A percentile compares a stretch with the other conserved stretches of the same genome.
phyloP scores from a whole-genome alignment of 2,113 vertebrate genomes.

The Psittacara wagleri region DNA sequence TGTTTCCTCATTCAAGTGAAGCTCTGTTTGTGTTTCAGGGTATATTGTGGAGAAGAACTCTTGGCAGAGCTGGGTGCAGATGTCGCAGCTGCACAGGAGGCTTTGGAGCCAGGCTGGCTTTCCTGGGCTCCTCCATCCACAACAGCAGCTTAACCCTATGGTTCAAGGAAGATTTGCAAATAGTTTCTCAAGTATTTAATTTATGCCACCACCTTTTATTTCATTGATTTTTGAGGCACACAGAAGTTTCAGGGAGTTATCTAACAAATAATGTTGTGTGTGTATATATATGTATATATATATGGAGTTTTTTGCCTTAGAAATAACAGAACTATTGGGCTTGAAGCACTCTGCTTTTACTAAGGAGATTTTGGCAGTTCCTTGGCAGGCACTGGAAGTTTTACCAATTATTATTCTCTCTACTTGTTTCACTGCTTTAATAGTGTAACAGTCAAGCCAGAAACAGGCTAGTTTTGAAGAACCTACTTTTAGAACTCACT shows the following conservation, averaged over 20 bases:
- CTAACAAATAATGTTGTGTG: neutral
- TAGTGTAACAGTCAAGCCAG: neutral
- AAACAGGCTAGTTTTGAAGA: neutral
- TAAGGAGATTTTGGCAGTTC: neutral
- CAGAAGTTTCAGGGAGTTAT: neutral
- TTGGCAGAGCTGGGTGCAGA: neutral
- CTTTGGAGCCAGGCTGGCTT: neutral
- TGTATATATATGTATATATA: neutral
- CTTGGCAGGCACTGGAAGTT: neutral
- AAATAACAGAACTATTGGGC: neutral
- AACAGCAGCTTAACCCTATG: neutral
- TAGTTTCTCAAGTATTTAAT: neutral
- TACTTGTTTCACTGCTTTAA: neutral
- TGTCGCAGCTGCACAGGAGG: neutral
- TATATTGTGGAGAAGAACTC: neutral
- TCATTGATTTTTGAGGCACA: neutral
- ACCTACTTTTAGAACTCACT: neutral
- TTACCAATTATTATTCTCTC: neutral
- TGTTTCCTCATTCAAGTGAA: neutral
- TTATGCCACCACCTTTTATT: neutral
- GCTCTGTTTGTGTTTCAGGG: neutral
- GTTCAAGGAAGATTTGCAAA: neutral
- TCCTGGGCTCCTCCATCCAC: neutral
- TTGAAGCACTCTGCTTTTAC: neutral
- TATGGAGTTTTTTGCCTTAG: rapidly evolving